Base-by-base conservation (phyloP, 1,140 invertebrate species). In the Trichonephila clavata region DNA sequence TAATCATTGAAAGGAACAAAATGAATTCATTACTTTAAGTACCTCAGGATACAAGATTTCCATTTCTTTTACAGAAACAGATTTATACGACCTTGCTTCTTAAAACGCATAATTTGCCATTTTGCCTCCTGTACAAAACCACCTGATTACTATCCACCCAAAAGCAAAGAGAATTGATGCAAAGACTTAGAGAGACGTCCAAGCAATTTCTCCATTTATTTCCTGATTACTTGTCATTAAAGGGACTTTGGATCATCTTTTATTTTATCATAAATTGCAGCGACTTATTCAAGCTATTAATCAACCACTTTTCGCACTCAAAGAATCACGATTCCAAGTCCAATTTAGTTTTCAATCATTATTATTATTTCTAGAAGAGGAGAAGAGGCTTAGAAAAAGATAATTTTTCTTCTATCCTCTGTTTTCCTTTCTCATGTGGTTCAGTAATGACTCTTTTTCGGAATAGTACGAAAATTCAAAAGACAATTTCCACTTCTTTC, bases 341-440 rank as follows among this genome's bases (percentile, higher is more conserved):
- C 84, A 86, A 86, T 86, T 86, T 86, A 61, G 59, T 63, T 39
- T 61, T 60, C 60, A 86, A 86, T 86, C 84, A 86, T 86, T 86
- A 86, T 61, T 84, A 39, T 24, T 59, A 84, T 84, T 84, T 84
- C 81, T 50, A 20, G 57, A n/a, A n/a, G 80, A 50, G 7, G 27
- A 61, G 7, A 59, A 32, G 27, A 59, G 27, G 77, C 10, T 43
- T n/a, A 63, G 24, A 57, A 84, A 24, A 59, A 84, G 81, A 84
- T 59, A 84, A 57, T 84, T 84, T 84, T 84, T 84, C 84, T 63
- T 39, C 16, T 57, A 43, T 43, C 50, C 24, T 20, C 80, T 43
- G 39, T 83, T 21, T 83, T 50, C 20, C n/a, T 86, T 39, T 32
- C 24, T 63, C 60, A n/a, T 39, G 60, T 63, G 27, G 84, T 86